Percentiles rank a stretch among this genome's conserved stretches.
Evolutionary conservation across 2,113 vertebrate genomes (phyloP).

Genomic region (Elgaria multicarinata): DNA sequence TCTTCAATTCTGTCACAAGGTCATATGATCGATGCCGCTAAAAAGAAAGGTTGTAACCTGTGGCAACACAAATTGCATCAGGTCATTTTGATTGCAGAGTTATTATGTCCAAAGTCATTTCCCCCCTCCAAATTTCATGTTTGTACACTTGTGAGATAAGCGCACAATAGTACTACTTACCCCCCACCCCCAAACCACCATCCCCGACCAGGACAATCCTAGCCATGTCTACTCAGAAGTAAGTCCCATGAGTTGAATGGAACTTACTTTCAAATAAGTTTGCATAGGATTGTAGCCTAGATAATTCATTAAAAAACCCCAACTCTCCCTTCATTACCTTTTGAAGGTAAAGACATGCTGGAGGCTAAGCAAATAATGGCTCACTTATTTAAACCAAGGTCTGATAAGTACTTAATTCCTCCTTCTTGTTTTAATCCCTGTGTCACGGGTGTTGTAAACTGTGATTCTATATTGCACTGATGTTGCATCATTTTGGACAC

Average conservation of each 20-base stretch:
- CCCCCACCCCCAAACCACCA: not conserved
- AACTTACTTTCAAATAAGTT: not conserved
- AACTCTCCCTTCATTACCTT: not conserved
- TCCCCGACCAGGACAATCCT: not conserved
- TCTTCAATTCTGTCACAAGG: too few relatives aligned
- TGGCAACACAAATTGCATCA: not conserved
- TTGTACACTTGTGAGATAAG: not conserved
- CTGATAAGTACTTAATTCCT: not conserved
- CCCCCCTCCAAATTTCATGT: not conserved
- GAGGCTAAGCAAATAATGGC: not conserved
- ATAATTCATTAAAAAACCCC: not conserved
- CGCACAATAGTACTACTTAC: not conserved
- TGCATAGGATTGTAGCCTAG: not conserved
- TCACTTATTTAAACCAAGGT: not conserved
- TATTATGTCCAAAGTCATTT: not conserved
- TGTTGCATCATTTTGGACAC: not conserved
- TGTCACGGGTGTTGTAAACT: not conserved
- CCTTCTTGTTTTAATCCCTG: not conserved
- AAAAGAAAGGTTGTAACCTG: not conserved
- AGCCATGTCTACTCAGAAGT: not conserved
- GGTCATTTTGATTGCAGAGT: not conserved
- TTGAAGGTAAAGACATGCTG: not conserved
- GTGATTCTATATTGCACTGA: not conserved
- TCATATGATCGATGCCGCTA: too few relatives aligned
- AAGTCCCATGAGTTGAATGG: not conserved